phyloP scores from a whole-genome alignment of 35 echinoderm and acorn worm species.

The Lytechinus pictus region DNA sequence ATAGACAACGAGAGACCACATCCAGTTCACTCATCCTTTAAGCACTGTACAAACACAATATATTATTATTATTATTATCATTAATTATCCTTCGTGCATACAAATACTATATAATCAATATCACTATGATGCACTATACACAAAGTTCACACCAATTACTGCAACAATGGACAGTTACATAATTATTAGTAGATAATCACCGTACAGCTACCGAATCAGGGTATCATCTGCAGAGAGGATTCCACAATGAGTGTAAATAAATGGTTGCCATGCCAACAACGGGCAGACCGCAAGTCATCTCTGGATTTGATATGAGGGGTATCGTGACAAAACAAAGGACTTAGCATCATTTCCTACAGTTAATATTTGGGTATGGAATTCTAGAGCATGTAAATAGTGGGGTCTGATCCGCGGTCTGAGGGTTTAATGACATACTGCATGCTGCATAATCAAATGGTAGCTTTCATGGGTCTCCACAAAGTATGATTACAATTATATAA shows the following conservation, averaged over 20 bases:
- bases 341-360: not conserved
- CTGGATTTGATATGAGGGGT: not conserved
- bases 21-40: no score
- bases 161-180: not conserved
- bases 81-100: no score
- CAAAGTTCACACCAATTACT: not conserved
- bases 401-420: not conserved
- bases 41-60: no score
- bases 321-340: not conserved
- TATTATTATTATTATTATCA: no score
- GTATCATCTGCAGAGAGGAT: not conserved
- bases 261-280: not conserved
- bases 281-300: not conserved
- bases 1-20: no score
- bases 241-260: not conserved
- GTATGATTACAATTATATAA: no score
- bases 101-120: no score
- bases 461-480: no score
- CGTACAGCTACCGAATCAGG: not conserved
- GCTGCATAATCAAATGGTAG: not conserved
- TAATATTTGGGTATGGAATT: not conserved
- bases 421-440: not conserved
- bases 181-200: not conserved
- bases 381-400: not conserved
- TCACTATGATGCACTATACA: not conserved